Base-by-base conservation (phyloP, 2,888 invertebrate genomes). In the Bellardia pandia region DNA sequence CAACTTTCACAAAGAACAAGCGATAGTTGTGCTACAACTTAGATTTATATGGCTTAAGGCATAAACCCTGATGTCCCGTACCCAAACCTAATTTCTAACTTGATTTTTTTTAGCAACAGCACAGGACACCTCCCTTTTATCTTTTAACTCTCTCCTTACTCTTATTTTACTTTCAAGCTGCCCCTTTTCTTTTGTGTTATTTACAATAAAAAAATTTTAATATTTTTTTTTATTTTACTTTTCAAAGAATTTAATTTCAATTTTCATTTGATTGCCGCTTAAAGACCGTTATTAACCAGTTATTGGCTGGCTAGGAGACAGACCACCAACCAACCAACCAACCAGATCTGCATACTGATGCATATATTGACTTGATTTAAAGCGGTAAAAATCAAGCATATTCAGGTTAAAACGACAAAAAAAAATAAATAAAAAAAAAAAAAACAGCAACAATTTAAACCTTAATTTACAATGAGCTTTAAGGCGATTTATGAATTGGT, bases 231-330 rank as follows among this genome's bases (percentile, higher is more conserved):
- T 16, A 14, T 62, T 14, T 64, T 56, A 0, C 9, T 64, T 42
- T 77, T 74, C 51, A 62, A 68, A 68, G 62, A 79, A 75, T 79
- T 69, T 58, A 51, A 76, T 75, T 69, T 74, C 14, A 62, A 56
- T 72, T 81, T 79, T 60, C 23, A 45, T 81, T 77, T 77, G 83
- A 77, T 77, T 77, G 53, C 33, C 56, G 56, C 48, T 79, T 76
- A 72, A 83, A 75, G 71, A 79, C 79, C 58, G 79, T 86, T 66
- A 83, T 86, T 79, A 86, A 86, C 86, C 79, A 79, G 86, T 83
- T 83, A 83, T 71, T 83, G 77, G 48, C 51, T 66, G 53, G 14
- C 11, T 16, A n/a, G 13, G 23, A 16, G 58, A 30, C 30, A 60
- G 77, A 83, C 79, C 75, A 75, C 79, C 74, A 79, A 40, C 75